A percentile compares a stretch with the other conserved stretches of the same genome.
Conservation (phyloP, 2,797 vertebrate genomes). For the Coregonus sp. region DNA sequence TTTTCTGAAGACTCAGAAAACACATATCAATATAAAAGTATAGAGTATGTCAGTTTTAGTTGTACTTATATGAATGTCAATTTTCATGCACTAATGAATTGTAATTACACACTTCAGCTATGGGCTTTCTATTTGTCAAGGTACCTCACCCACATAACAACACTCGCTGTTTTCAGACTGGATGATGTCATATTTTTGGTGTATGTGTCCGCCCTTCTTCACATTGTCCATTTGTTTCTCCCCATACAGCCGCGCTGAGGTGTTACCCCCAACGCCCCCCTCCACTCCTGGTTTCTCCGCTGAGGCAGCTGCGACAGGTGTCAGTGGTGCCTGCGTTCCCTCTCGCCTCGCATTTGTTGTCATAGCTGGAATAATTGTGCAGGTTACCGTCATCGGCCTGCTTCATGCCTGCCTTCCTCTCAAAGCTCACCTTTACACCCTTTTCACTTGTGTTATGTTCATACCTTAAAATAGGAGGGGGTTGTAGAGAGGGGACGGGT, state of each 20-base stretch:
- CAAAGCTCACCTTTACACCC: conserved; percentile 51
- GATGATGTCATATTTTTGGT: conserved; percentile 39
- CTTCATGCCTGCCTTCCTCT: conserved; percentile 51
- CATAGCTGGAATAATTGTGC: conserved; percentile 33
- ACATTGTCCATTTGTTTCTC: background rate
- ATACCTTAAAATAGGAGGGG: conserved; percentile 41
- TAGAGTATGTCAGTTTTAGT: background rate
- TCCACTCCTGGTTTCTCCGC: background rate
- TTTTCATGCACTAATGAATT: background rate
- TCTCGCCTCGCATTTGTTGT: conserved; percentile 27
- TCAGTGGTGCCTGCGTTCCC: conserved; percentile 31
- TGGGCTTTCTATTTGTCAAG: background rate
- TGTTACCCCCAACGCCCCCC: conserved; percentile 20
- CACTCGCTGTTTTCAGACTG: conserved; percentile 9
- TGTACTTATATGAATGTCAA: background rate
- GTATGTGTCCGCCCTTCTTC: conserved; percentile 7
- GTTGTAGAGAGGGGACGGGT: conserved; percentile 1
- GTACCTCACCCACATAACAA: background rate
- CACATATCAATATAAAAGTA: background rate
- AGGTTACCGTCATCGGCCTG: conserved; percentile 52
- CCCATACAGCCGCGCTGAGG: conserved; percentile 45
- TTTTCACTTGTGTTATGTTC: conserved; percentile 48
- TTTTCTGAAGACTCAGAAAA: background rate
- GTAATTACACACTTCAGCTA: background rate
- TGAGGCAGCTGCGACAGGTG: conserved; percentile 32